These are phyloP conservation scores for Myxocyprinus asiaticus DNA, from an alignment of 2,113 vertebrate species.

Conservation along the genomic window DNA sequence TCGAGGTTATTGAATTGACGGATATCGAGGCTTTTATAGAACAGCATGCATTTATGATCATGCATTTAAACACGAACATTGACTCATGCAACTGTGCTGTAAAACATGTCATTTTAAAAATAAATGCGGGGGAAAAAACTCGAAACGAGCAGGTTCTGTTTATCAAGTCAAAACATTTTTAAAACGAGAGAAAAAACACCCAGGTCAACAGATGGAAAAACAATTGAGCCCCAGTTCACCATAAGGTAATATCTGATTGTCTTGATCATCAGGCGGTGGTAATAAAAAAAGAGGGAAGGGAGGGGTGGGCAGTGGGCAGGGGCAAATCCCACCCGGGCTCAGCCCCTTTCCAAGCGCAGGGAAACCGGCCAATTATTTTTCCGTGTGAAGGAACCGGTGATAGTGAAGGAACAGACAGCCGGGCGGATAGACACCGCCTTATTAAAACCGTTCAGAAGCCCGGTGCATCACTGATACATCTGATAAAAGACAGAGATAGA, in stretches of 20 bases:
- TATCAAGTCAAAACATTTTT: constrained; percentile 9
- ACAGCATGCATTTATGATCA: too few species aligned
- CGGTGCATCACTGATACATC: constrained; percentile 34
- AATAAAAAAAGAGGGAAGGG: constrained; percentile 36
- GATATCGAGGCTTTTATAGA: too few species aligned
- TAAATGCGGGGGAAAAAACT: too few species aligned
- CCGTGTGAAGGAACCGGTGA: constrained; percentile 76
- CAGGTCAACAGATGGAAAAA: constrained; percentile 44
- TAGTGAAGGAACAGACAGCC: constrained; percentile 73
- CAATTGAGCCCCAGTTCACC: constrained; percentile 38
- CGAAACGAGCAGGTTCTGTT: background rate
- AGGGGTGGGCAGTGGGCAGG: constrained; percentile 1
- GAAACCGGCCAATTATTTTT: constrained; percentile 80
- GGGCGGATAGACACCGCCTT: constrained; percentile 69
- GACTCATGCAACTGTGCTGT: too few species aligned
- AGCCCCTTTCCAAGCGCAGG: constrained; percentile 52
- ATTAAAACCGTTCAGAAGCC: constrained; percentile 71
- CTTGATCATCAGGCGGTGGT: constrained; percentile 52
- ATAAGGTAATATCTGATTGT: constrained; percentile 46
- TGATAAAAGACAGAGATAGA: background rate
- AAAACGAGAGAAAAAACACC: constrained; percentile 12
- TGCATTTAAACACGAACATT: too few species aligned
- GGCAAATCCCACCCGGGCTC: constrained; percentile 55
- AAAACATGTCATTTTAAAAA: too few species aligned
- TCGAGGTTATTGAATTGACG: too few species aligned